Evolutionary conservation across 2,888 invertebrate species (phyloP).

Genomic region (Dryobota labecula): DNA sequence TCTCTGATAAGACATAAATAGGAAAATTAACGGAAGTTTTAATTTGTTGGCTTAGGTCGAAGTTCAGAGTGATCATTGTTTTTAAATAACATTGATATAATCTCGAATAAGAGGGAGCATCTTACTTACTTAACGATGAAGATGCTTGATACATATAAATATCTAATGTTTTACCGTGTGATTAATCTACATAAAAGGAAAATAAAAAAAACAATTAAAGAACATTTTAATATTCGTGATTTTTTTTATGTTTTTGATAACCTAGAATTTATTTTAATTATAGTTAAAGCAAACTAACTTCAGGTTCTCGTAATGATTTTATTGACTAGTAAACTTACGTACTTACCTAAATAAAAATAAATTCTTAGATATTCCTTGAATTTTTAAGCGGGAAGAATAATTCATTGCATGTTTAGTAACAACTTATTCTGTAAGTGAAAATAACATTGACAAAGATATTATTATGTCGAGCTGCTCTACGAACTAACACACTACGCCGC

Average conservation of each 20-base stretch:
- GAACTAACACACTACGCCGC: neutral
- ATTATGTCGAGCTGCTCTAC: neutral
- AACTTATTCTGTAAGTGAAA: neutral
- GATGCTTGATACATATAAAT: neutral
- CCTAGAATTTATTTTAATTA: neutral
- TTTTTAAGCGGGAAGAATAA: neutral
- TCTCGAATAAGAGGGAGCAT: neutral
- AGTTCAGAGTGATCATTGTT: slow-evolving; percentile 13
- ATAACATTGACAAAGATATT: neutral
- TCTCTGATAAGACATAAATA: neutral
- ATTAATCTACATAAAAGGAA: neutral
- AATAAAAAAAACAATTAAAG: neutral
- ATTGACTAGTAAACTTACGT: neutral
- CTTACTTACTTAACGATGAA: neutral
- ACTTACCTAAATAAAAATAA: neutral
- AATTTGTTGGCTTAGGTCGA: slow-evolving; percentile 9
- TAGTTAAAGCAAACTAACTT: neutral
- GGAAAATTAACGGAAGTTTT: slow-evolving; percentile 24
- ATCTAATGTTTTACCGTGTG: neutral
- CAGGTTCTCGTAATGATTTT: neutral
- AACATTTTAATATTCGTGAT: neutral
- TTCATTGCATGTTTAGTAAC: neutral
- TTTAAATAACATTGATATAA: neutral
- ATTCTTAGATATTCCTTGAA: neutral
- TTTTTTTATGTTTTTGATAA: neutral